Percentiles rank a stretch among this genome's conserved stretches.
Conservation (phyloP, 2,113 vertebrate species). For the Boleophthalmus pectinirostris region DNA sequence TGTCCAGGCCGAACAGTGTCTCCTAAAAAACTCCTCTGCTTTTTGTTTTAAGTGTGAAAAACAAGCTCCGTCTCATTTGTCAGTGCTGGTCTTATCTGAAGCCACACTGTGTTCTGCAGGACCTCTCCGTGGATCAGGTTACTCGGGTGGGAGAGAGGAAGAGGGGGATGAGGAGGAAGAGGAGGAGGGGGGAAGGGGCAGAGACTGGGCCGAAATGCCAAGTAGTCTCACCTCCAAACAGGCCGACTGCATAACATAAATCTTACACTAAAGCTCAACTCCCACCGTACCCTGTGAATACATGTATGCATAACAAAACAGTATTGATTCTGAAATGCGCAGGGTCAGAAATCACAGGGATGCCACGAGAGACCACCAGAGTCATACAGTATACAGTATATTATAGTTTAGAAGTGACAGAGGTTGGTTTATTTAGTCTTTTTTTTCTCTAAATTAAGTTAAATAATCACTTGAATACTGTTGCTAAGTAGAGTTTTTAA, state of each 20-base stretch:
- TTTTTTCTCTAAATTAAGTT: not conserved
- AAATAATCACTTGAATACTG: too few relatives aligned
- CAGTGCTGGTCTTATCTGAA: conserved; percentile 67
- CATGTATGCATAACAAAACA: not conserved
- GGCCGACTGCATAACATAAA: conserved; percentile 27
- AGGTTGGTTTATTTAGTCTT: too few relatives aligned
- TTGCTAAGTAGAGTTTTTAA: not conserved
- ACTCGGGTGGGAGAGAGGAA: conserved; percentile 26
- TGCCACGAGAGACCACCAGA: not conserved
- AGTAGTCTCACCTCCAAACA: conserved; percentile 13
- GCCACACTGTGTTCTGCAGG: conserved; percentile 52
- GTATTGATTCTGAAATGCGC: not conserved
- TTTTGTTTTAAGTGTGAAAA: conserved; percentile 48
- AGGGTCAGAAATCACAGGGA: not conserved
- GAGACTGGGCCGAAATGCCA: conserved; percentile 45
- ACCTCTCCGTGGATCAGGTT: conserved; percentile 66
- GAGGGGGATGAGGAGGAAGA: not conserved
- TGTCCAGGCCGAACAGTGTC: conserved; percentile 4
- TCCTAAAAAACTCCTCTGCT: conserved; percentile 1
- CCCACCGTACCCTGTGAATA: conserved; percentile 1
- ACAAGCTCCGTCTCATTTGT: conserved; percentile 60
- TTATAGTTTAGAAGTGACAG: not conserved
- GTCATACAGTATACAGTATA: too few relatives aligned
- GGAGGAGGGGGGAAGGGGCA: conserved; percentile 12
- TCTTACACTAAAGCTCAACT: conserved; percentile 37